Evolutionary conservation across 1,140 invertebrate species (phyloP).

Genomic region (Dendroctonus ponderosae): DNA sequence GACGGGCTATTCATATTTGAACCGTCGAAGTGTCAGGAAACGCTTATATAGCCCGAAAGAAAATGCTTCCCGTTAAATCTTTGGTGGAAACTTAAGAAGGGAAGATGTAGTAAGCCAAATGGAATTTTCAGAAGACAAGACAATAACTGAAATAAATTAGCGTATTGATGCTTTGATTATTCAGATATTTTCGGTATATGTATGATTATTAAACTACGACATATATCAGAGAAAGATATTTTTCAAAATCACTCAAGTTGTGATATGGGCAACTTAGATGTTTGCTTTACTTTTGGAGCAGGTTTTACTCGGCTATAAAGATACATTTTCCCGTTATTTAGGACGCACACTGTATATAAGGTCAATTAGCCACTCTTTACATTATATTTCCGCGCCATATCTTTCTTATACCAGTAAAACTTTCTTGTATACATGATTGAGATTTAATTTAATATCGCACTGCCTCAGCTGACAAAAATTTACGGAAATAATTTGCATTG

Average conservation of each 20-base stretch:
- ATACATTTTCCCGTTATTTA: no score
- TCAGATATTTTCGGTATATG: no score
- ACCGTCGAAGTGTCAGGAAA: conserved; percentile 11
- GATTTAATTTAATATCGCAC: conserved; percentile 6
- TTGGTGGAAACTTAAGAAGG: conserved; percentile 7
- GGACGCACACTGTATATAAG: no score
- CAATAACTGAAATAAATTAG: conserved; percentile 2
- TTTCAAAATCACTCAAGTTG: no score
- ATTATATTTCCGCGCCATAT: not conserved
- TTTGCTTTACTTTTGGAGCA: no score
- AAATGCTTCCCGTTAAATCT: conserved; percentile 9
- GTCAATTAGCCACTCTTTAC: no score
- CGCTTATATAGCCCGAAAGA: conserved; percentile 13
- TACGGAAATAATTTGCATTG: not conserved
- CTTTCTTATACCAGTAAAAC: not conserved
- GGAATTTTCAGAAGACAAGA: conserved; percentile 11
- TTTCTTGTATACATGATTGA: not conserved
- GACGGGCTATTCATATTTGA: not conserved
- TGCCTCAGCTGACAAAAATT: conserved; percentile 12
- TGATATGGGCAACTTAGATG: no score
- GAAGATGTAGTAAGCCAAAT: conserved; percentile 5
- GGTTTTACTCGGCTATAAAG: no score
- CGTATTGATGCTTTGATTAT: no score
- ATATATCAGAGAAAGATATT: no score
- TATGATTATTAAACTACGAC: no score